phyloP scores from a whole-genome alignment of 2,113 vertebrate genomes.

The Panurus biarmicus region DNA sequence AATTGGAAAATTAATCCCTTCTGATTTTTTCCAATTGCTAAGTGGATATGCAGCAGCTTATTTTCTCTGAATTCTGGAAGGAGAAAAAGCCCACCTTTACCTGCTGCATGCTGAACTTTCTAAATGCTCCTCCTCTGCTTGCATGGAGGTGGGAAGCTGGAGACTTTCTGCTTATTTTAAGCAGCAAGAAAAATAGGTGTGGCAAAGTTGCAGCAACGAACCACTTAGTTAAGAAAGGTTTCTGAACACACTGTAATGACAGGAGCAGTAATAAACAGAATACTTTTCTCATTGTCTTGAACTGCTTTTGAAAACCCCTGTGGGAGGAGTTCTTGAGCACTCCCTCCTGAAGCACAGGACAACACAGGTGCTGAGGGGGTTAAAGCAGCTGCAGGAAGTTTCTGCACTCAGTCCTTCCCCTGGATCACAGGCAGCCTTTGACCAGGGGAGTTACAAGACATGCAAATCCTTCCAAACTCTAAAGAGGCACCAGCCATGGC shows the following conservation, averaged over 20 bases:
- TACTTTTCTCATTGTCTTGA: not conserved
- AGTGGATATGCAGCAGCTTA: not conserved
- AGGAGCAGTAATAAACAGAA: not conserved
- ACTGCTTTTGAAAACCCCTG: not conserved
- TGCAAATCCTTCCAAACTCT: not conserved
- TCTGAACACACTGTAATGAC: not conserved
- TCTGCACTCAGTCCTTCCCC: not conserved
- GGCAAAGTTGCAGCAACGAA: not conserved
- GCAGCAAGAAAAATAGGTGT: not conserved
- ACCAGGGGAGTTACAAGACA: not conserved
- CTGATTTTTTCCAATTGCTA: not conserved
- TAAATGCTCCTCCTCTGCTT: not conserved
- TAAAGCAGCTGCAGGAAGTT: not conserved
- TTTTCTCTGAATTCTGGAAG: not conserved
- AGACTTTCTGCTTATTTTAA: not conserved
- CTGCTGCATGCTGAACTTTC: not conserved
- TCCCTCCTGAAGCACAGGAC: not conserved
- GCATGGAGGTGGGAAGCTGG: not conserved
- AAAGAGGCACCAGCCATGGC: not conserved
- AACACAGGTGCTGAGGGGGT: not conserved
- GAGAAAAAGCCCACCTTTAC: not conserved
- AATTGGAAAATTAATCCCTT: not conserved
- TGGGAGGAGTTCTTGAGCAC: accelerated
- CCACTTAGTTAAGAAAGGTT: not conserved
- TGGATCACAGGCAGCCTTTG: not conserved